Evolutionary conservation across 2,797 vertebrate genomes (phyloP), one percentile per base, ranked within the genome.

Genomic region (Carduelis carduelis): DNA sequence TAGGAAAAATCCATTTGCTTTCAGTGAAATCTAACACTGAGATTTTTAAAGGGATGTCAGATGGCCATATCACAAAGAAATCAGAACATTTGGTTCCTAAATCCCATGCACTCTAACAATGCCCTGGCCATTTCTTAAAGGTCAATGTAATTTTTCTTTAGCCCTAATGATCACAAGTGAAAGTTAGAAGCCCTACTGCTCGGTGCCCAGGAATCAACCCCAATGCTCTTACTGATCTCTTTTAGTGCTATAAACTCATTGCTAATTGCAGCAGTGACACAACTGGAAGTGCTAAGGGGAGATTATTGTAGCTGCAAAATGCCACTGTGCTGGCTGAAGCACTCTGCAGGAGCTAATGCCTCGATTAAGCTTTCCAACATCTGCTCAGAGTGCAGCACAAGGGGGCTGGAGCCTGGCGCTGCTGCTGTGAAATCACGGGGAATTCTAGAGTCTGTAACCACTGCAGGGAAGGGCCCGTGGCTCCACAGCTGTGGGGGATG

Each of bases 211-310:
- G 69, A 82, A 14, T 64, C 68, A 89, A 56, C 37, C 27, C 24
- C 66, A 59, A 14, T 63, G 27, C 41, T 72, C 57, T n/a, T 26
- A 5, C 11, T 20, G 30, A 32, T 43, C 39, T 3, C 37, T 43
- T 71, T 52, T 16, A 80, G 83, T 26, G 61, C 28, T 84, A 28
- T 30, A 77, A 85, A 61, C 1, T 3, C 43, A 55, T 68, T 90
- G 84, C 44, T 97, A 95, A 96, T 93, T 96, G 96, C 80, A 96
- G 11, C 41, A 90, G 63, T 44, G 74, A 77, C 78, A 94, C 44
- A 68, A 77, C 72, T 83, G 22, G 12, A 84, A 95, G 78, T 85
- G 81, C 87, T 95, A 64, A 87, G 66, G 47, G 44, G 53, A 79
- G 64, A 91, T 80, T 78, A 91, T 49, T 83, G 87, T 46, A 80